Evolutionary conservation across 2,888 invertebrate species (phyloP).

Genomic region (Geotrupes spiniger): DNA sequence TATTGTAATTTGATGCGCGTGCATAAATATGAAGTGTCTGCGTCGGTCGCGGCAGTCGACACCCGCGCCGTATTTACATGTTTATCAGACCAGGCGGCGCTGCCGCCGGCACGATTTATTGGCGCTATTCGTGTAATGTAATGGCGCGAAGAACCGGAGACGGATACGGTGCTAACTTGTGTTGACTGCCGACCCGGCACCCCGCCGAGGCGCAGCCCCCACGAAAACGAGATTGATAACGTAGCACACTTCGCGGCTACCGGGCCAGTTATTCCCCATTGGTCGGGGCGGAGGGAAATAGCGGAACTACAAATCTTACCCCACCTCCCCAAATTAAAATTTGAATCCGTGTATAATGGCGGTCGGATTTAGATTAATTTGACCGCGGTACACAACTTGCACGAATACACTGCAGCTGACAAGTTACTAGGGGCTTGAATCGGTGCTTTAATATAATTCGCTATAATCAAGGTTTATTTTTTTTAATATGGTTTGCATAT

Average conservation of each 20-base stretch:
- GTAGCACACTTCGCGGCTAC: conserved; percentile 1
- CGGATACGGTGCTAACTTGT: conserved; percentile 42
- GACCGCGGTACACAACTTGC: no score
- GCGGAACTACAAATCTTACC: no score
- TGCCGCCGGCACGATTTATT: conserved; percentile 42
- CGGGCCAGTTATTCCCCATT: not conserved
- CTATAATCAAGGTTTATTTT: no score
- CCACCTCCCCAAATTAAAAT: no score
- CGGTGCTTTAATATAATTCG: no score
- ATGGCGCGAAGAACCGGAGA: conserved; percentile 45
- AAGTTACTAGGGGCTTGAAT: no score
- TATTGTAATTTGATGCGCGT: conserved; percentile 46
- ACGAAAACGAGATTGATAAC: conserved; percentile 4
- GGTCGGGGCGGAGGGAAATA: no score
- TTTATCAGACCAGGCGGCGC: conserved; percentile 44
- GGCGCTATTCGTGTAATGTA: conserved; percentile 42
- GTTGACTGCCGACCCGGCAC: conserved; percentile 31
- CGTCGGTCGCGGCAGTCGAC: conserved; percentile 30
- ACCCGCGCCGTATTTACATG: conserved; percentile 42
- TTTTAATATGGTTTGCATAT: no score
- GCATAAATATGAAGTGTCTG: conserved; percentile 43
- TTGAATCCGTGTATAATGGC: no score
- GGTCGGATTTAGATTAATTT: no score
- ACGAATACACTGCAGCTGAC: no score
- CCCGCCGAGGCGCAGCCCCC: conserved; percentile 10